These are phyloP conservation scores for Circaetus gallicus DNA, from an alignment of 2,113 vertebrate species.

Conservation along the genomic window DNA sequence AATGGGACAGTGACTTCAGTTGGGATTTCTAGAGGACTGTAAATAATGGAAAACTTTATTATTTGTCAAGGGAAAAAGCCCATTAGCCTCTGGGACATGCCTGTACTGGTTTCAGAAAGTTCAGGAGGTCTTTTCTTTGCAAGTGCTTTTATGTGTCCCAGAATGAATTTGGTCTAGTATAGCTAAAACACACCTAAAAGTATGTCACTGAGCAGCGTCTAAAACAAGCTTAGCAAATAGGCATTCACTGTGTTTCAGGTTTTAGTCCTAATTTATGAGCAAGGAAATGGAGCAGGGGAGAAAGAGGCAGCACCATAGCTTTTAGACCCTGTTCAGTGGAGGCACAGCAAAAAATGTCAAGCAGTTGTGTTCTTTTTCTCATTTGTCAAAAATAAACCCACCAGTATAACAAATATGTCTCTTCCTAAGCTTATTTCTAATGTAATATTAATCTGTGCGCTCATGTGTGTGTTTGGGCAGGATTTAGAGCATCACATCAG, in stretches of 20 bases:
- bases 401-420: background rate
- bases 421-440: conserved; percentile 7
- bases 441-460: background rate
- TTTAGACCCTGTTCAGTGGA: background rate
- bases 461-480: background rate
- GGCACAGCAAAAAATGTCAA: background rate
- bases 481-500: conserved; percentile 30
- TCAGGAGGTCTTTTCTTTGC: conserved; percentile 3
- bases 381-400: background rate
- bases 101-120: background rate
- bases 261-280: background rate
- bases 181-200: background rate
- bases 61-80: background rate
- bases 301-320: background rate
- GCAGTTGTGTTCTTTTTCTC: background rate
- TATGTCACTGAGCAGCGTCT: background rate
- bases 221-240: background rate
- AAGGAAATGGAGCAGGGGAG: background rate
- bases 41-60: background rate
- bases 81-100: background rate
- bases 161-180: background rate
- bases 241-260: background rate
- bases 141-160: background rate
- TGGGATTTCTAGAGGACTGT: background rate
- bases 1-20: background rate